Evolutionary conservation across 92 coral and sea anemone genomes (phyloP), one percentile per base, ranked within the genome.

Genomic region (Paramuricea clavata): DNA sequence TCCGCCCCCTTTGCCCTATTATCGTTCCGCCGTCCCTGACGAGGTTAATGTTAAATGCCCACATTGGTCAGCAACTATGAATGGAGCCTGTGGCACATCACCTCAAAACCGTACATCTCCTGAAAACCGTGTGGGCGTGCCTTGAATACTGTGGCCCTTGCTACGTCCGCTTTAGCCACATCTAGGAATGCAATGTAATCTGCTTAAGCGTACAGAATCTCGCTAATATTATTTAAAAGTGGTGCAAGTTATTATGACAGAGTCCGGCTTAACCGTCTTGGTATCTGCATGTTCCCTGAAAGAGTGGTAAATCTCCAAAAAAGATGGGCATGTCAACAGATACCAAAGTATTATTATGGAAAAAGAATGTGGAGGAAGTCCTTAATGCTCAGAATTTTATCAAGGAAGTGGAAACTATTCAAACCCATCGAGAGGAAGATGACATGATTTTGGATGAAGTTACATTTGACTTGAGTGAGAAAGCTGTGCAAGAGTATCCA

Each of bases 31-130:
- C n/a, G n/a, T n/a, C n/a, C n/a, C n/a, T n/a, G n/a, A n/a, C n/a
- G n/a, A n/a, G n/a, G n/a, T n/a, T 3, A 62, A 86, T 42, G 86
- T 89, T 27, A 68, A 36, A 31, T 84, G 92, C 49, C 91, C 89
- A 27, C 71, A 76, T 0, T 92, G 89, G 95, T 80, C 87, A 70
- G 69, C 91, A 2, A 49, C 83, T 16, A 36, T 88, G 52, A 81
- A 61, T 41, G 92, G 94, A 50, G 76, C 76, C 42, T 69, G 76
- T 69, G 76, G 76, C n/a, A 17, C 73, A 69, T 69, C 76, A 69
- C 76, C 69, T 25, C 69, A 61, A 61, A 27, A 21, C 0, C n/a
- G 69, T 61, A 61, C 69, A 26, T 50, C 83, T 50, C 33, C 49
- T 33, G 72, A 78, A 78, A 78, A 31, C 27, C 76, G 86, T 26